A percentile compares a stretch with the other conserved stretches of the same genome.
Evolutionary conservation across 2,797 vertebrate genomes (phyloP).

Genomic region (Delichon dasypus): DNA sequence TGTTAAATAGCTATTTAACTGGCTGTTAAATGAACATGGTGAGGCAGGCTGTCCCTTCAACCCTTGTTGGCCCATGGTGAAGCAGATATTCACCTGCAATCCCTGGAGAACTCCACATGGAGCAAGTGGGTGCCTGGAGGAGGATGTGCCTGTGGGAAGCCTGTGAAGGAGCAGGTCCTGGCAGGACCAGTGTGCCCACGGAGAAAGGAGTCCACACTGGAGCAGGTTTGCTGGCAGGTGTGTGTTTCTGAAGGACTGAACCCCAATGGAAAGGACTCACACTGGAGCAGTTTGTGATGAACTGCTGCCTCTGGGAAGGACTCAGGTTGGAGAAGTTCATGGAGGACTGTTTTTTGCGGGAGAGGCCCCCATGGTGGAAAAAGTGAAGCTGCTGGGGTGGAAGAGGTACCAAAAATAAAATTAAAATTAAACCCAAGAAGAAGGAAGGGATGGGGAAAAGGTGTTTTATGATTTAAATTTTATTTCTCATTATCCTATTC

Average conservation of each 20-base stretch:
- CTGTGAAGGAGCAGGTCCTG: neutral
- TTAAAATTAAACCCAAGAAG: neutral
- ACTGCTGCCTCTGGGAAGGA: neutral
- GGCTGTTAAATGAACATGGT: neutral
- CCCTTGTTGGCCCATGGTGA: neutral
- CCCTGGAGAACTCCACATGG: neutral
- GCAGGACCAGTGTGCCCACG: neutral
- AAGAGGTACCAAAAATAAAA: neutral
- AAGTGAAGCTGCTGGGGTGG: neutral
- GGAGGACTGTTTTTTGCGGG: neutral
- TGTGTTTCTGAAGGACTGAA: neutral
- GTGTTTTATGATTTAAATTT: neutral
- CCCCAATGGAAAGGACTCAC: neutral
- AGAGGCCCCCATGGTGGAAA: fast-evolving
- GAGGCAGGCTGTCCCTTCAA: neutral
- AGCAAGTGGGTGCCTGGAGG: neutral
- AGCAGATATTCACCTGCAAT: neutral
- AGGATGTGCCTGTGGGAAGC: neutral
- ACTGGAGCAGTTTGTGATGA: neutral
- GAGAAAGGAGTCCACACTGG: neutral
- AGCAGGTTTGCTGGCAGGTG: neutral
- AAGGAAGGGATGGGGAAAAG: neutral
- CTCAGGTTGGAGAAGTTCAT: neutral
- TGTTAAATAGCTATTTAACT: neutral
- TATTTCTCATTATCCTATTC: neutral